Percentiles rank a stretch among this genome's conserved stretches.
Conservation (phyloP, 2,797 vertebrate species). For the Schizothorax lantsangensis region DNA sequence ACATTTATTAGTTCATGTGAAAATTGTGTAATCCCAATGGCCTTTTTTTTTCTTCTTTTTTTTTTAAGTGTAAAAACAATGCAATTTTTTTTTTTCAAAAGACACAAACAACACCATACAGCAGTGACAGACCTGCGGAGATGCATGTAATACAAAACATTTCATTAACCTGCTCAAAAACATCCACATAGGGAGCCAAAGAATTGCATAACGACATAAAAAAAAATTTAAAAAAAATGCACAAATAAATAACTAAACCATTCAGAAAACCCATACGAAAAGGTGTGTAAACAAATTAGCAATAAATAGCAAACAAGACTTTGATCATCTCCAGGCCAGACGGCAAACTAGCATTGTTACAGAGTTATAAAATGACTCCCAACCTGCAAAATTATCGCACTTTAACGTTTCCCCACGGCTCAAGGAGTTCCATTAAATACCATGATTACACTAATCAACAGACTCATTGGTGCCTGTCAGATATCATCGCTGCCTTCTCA, state of each 20-base stretch:
- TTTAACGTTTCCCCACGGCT: constrained; percentile 78
- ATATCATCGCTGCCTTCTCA: constrained; percentile 84
- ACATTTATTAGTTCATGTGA: neutral
- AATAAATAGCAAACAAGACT: constrained; percentile 24
- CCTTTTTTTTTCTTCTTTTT: too few species aligned
- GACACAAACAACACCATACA: neutral
- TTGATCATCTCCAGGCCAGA: constrained; percentile 16
- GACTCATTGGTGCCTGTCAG: constrained; percentile 84
- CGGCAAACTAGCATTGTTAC: constrained; percentile 50
- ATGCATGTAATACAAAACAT: neutral
- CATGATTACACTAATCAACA: constrained; percentile 85
- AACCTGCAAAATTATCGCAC: constrained; percentile 74
- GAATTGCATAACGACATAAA: neutral
- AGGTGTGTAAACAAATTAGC: constrained; percentile 28
- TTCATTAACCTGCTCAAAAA: neutral
- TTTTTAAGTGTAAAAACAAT: neutral
- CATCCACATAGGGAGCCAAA: neutral
- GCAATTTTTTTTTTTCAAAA: neutral
- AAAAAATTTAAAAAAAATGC: neutral
- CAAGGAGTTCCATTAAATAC: constrained; percentile 82
- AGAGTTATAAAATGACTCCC: constrained; percentile 45
- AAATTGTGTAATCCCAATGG: neutral
- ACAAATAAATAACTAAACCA: neutral
- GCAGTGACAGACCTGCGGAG: neutral
- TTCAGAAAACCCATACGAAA: neutral